Evolutionary conservation across 2,888 invertebrate species (phyloP), one percentile per base, ranked within the genome.

Genomic region (Limnephilus rhombicus): DNA sequence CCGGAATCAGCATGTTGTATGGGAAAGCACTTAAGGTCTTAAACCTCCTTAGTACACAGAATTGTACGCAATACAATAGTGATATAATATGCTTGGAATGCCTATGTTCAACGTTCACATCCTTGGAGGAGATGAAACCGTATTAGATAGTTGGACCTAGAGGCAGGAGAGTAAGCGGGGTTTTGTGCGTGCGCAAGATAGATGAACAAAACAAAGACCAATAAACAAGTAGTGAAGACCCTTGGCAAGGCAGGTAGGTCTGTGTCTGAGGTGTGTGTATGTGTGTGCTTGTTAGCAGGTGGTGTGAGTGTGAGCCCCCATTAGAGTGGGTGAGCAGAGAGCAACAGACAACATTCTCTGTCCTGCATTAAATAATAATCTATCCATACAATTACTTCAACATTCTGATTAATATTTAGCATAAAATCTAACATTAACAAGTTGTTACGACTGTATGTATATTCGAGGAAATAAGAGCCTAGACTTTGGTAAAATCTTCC

Each of bases 151-250:
- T 24, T 41, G n/a, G 68, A 15, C 90, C 45, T 83, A 24, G 24
- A 82, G 31, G 83, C 24, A 85, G 31, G 24, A 90, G 49, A 45
- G 49, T 24, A 45, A 24, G 81, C 24, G 88, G 81, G 80, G 81
- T 82, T 93, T 91, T 93, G 93, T 93, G 93, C 93, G 93, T 93
- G 93, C 93, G 91, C 85, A 92, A 93, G 93, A 93, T 93, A 93
- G 80, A 91, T 83, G 49, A 92, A 92, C 91, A 87, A 91, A 92
- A 89, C 85, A 68, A 68, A 24, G 68, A 68, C 24, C 24, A 91
- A 92, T 91, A 90, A 92, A 92, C 91, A 90, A 92, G 85, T 91
- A 53, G 80, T 41, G 29, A 53, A 88, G 49, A 68, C 41, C 53
- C 85, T 89, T 24, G 68, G 37, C 80, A 49, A 34, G 53, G 18